Evolutionary conservation across 2,113 vertebrate genomes (phyloP).

Genomic region (Pseudorasbora parva): DNA sequence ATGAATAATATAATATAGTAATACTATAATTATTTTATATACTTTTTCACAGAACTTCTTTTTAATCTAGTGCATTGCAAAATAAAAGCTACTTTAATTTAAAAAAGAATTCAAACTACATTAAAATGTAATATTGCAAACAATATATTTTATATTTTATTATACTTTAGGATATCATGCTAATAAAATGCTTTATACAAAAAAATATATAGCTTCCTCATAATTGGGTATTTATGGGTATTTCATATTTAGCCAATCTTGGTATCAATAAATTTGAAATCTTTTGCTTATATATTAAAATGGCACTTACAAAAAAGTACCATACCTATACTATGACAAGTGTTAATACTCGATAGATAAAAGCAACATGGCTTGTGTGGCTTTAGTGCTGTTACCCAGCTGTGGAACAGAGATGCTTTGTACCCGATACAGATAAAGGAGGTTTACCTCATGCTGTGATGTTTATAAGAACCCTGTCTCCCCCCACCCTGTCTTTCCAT

Average conservation of each 20-base stretch:
- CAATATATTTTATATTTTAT: no score
- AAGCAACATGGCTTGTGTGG: constrained; percentile 6
- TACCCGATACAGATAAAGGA: neutral
- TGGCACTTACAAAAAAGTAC: neutral
- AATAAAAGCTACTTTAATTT: no score
- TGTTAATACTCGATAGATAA: neutral
- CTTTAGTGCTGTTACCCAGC: neutral
- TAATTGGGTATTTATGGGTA: neutral
- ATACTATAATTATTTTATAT: no score
- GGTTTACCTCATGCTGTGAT: constrained; percentile 1
- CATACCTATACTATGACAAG: neutral
- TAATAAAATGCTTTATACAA: neutral
- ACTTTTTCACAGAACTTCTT: neutral
- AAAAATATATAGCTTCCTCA: neutral
- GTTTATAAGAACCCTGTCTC: neutral
- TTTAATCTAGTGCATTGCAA: no score
- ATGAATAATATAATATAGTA: no score
- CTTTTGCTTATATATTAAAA: neutral
- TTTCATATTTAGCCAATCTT: neutral
- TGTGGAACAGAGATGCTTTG: neutral
- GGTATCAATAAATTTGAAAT: neutral
- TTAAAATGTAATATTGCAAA: no score
- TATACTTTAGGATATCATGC: no score
- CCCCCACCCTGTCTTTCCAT: neutral
- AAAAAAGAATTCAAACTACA: no score